Evolutionary conservation across 2,888 invertebrate species (phyloP).

Genomic region (Dendrolimus houi): DNA sequence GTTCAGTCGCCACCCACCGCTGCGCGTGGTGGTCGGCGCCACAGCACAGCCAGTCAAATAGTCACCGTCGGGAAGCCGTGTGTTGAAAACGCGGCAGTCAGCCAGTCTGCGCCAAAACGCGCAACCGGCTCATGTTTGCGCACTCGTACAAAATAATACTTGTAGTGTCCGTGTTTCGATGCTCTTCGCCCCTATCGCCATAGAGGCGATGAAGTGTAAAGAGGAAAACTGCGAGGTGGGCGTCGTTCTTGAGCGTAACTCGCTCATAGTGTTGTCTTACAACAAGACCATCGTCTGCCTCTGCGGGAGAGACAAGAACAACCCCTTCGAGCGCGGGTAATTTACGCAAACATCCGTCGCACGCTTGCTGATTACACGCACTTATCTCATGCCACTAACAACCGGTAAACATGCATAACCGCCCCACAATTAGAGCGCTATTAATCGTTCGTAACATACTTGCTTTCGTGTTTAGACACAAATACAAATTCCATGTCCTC

Average conservation of each 20-base stretch:
- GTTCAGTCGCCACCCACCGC: constrained; percentile 65
- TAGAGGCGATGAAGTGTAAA: constrained; percentile 76
- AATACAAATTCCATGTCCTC: background rate
- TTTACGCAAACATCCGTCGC: constrained; percentile 39
- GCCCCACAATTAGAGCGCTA: constrained; percentile 10
- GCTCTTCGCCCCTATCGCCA: constrained; percentile 74
- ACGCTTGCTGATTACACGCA: constrained; percentile 28
- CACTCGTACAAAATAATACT: constrained; percentile 31
- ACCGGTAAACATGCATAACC: constrained; percentile 17
- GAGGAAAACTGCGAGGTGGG: constrained; percentile 75
- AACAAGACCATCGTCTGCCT: constrained; percentile 74
- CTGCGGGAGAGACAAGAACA: constrained; percentile 65
- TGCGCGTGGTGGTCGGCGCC: constrained; percentile 59
- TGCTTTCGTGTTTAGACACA: background rate
- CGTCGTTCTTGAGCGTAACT: constrained; percentile 71
- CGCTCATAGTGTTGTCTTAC: constrained; percentile 67
- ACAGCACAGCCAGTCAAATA: constrained; percentile 61
- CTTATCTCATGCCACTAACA: constrained; percentile 24
- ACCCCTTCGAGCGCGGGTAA: constrained; percentile 74
- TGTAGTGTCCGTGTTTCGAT: constrained; percentile 40
- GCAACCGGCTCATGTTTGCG: constrained; percentile 46
- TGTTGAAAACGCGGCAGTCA: constrained; percentile 51
- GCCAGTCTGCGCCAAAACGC: constrained; percentile 64
- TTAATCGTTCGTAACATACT: background rate
- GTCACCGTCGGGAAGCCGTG: constrained; percentile 59